Evolutionary conservation across 92 coral and sea anemone species (phyloP).

Genomic region (Scolanthus callimorphus): DNA sequence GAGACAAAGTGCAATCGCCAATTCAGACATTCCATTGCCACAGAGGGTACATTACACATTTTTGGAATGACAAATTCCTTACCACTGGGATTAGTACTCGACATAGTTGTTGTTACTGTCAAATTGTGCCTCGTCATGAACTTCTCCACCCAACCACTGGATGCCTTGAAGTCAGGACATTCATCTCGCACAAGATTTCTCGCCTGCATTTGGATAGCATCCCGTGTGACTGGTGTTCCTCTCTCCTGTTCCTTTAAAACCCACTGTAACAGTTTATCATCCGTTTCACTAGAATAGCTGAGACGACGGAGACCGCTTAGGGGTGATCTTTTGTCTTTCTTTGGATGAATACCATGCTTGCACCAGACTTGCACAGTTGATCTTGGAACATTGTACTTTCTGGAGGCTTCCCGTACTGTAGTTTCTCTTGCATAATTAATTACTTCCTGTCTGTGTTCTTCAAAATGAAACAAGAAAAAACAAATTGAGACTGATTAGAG

Average conservation of each 20-base stretch:
- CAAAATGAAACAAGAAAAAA: too few species aligned
- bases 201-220: constrained; percentile 90
- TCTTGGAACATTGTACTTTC: constrained; percentile 78
- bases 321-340: constrained; percentile 74
- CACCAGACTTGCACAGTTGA: constrained; percentile 91
- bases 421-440: constrained; percentile 85
- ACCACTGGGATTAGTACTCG: constrained; percentile 78
- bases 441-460: constrained; percentile 84
- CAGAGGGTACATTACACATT: not conserved
- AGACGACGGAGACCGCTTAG: constrained; percentile 83
- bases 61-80: too few species aligned
- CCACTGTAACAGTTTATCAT: constrained; percentile 90
- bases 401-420: constrained; percentile 78
- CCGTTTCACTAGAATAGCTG: constrained; percentile 96
- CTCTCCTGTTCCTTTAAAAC: constrained; percentile 82
- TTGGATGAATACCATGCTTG: constrained; percentile 63
- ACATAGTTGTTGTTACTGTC: constrained; percentile 82
- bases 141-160: constrained; percentile 99
- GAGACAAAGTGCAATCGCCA: too few species aligned
- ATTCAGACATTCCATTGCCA: too few species aligned
- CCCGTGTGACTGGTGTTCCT: constrained; percentile 93
- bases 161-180: constrained; percentile 98
- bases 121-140: constrained; percentile 87
- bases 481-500: too few species aligned
- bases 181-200: constrained; percentile 80